Evolutionary conservation across 2,797 vertebrate genomes (phyloP), one percentile per base, ranked within the genome.

Genomic region (Gymnoscopelus braueri): DNA sequence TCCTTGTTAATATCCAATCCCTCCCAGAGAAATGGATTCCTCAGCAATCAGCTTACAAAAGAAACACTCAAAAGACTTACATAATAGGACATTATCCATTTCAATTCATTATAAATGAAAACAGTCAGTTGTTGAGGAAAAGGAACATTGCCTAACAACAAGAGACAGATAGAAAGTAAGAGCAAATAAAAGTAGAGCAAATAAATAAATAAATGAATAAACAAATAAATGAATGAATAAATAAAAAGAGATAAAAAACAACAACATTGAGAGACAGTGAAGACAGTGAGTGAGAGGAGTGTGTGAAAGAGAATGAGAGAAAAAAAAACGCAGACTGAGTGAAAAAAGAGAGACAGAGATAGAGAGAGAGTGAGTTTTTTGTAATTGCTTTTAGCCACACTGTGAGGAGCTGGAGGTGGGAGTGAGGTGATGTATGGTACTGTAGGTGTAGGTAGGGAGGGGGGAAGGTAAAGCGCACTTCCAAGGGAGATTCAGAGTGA

Each of bases 371-470:
- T 48, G 63, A 56, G 55, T 69, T 79, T 76, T 69, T 71, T 76
- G 76, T 74, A 72, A 78, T 77, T 80, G 77, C 79, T 74, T 79
- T 77, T 77, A 81, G 72, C 67, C 63, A 60, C 71, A 19, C 72
- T 81, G 81, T 78, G 70, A 60, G 71, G 19, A 26, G 14, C 71
- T 52, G 61, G 15, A 35, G 49, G 35, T 50, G n/a, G 63, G 74
- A 74, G 62, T 75, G 70, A 73, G 55, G 80, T 62, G 81, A 82
- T 78, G 78, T 51, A 72, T 71, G 67, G 72, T 65, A 23, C 24
- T n/a, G 44, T 19, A 5, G 35, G 39, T 19, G 44, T n/a, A 7
- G 7, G 19, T 6, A 44, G n/a, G 1, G 68, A 49, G 53, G 60
- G 67, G 50, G 76, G 64, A 65, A 49, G 61, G 68, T 62, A 5